Percentiles rank a stretch among this genome's conserved stretches.
These are phyloP conservation scores for Eulemur albifrons DNA, from an alignment of 2,797 vertebrate genomes.

Conservation along the genomic window DNA sequence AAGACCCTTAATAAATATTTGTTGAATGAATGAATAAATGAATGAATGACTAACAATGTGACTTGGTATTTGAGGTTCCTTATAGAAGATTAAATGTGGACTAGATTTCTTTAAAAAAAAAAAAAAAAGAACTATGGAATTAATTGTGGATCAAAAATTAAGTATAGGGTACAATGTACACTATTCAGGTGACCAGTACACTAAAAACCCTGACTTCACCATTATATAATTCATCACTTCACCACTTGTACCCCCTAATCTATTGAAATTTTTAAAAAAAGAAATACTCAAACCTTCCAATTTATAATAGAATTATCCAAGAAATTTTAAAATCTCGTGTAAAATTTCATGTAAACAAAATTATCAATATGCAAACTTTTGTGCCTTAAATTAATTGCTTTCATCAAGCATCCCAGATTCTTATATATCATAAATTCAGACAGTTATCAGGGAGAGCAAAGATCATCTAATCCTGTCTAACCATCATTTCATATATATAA, in stretches of 20 bases:
- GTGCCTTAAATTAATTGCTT: not conserved
- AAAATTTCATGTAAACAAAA: slow-evolving; percentile 24
- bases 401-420: not conserved
- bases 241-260: not conserved
- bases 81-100: slow-evolving; percentile 34
- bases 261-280: not conserved
- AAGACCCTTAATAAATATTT: not conserved
- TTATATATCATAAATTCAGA: not conserved
- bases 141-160: not conserved
- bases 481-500: not conserved
- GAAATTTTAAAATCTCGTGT: not conserved
- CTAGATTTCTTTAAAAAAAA: not conserved
- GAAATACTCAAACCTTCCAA: not conserved
- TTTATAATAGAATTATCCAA: not conserved
- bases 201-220: not conserved
- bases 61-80: not conserved
- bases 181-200: not conserved
- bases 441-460: not conserved
- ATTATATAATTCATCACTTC: not conserved
- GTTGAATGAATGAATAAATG: not conserved
- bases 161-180: not conserved
- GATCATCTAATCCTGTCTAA: not conserved
- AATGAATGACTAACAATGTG: not conserved
- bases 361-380: not conserved
- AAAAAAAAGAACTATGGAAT: not conserved